These are phyloP conservation scores for Xiphophorus couchianus DNA, from an alignment of 2,113 vertebrate genomes.

Conservation along the genomic window DNA sequence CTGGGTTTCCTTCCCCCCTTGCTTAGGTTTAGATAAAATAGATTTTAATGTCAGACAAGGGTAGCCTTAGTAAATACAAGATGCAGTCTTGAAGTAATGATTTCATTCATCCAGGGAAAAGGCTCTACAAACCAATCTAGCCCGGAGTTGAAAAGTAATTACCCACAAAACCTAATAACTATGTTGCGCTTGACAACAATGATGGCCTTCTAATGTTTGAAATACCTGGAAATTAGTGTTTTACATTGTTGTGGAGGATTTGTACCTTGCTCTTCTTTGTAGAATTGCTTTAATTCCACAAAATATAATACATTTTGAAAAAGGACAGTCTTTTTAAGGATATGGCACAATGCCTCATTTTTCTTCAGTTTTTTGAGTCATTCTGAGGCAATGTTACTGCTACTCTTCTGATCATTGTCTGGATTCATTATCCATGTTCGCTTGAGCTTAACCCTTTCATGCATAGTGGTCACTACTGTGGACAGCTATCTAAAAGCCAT, in stretches of 20 bases:
- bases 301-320: too few relatives aligned
- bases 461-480: too few relatives aligned
- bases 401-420: background rate
- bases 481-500: too few relatives aligned
- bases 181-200: background rate
- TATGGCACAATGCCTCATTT: too few relatives aligned
- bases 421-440: too few relatives aligned
- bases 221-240: background rate
- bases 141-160: background rate
- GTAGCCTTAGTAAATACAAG: background rate
- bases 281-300: too few relatives aligned
- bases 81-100: background rate
- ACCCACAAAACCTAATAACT: background rate
- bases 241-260: background rate
- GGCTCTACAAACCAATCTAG: background rate
- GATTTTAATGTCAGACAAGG: background rate
- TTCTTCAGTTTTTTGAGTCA: too few relatives aligned
- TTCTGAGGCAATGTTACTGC: background rate
- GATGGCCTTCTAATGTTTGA: background rate
- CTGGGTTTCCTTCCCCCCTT: background rate
- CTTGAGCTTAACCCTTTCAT: too few relatives aligned
- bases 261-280: too few relatives aligned
- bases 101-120: background rate
- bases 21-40: background rate
- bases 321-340: too few relatives aligned